A percentile compares a stretch with the other conserved stretches of the same genome.
These are phyloP conservation scores for Brachylomia viminalis DNA, from an alignment of 2,888 invertebrate genomes.

Conservation along the genomic window DNA sequence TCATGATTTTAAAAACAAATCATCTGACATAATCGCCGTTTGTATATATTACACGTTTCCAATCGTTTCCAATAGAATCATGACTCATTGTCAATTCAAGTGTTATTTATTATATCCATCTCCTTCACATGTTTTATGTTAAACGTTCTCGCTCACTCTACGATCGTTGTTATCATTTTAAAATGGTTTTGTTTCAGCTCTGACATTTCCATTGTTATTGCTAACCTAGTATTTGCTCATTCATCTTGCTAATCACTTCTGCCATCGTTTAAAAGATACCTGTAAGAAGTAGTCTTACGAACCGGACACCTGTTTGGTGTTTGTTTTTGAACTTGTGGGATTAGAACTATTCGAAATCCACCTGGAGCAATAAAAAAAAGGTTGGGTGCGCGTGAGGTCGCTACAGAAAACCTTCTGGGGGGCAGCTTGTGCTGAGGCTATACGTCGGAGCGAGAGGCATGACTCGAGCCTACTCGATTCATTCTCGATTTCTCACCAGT, in stretches of 20 bases:
- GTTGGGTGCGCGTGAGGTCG: conserved; percentile 80
- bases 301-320: conserved; percentile 22
- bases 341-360: conserved; percentile 70
- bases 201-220: conserved; percentile 55
- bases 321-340: conserved; percentile 64
- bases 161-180: conserved; percentile 72
- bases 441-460: conserved; percentile 81
- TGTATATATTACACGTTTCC: conserved; percentile 68
- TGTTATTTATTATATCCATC: conserved; percentile 75
- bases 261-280: conserved; percentile 5
- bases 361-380: conserved; percentile 74
- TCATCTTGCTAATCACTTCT: conserved; percentile 23
- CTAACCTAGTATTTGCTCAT: conserved; percentile 29
- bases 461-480: conserved; percentile 77
- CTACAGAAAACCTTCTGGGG: conserved; percentile 72
- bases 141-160: conserved; percentile 68
- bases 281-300: conserved; percentile 13
- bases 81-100: conserved; percentile 84
- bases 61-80: conserved; percentile 69
- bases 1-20: conserved; percentile 42
- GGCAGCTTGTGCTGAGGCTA: conserved; percentile 74
- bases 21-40: conserved; percentile 55
- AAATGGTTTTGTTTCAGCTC: conserved; percentile 66
- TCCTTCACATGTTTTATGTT: conserved; percentile 70
- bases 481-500: conserved; percentile 85